Base-by-base conservation (phyloP, 2,797 vertebrate species). In the Sardinella longiceps region DNA sequence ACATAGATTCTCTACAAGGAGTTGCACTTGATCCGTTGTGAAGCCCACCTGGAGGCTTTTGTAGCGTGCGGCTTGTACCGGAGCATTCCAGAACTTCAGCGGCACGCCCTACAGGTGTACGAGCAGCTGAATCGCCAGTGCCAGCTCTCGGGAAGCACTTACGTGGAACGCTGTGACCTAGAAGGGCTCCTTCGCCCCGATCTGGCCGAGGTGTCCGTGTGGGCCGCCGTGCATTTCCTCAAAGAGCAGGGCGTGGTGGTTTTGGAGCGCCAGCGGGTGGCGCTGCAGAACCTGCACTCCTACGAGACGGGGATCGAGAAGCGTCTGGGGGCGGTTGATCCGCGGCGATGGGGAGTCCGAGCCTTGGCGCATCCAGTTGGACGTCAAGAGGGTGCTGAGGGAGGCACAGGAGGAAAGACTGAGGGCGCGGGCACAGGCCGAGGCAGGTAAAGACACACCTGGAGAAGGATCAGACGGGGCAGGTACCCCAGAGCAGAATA, bases 71-170 rank as follows among this genome's bases (percentile, higher is more conserved):
- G 81, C 0, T 94, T 97, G 45, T 90, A 95, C 37, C 0, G 1
- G 81, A 84, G 90, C 46, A 95, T 97, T 88, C 91, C 92, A 0
- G 11, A 82, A 0, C 81, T 94, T 84, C 93, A 97, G 87, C 94
- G 88, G 84, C 92, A 96, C 43, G 94, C 94, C 0, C 86, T 97
- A 82, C 84, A 91, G 30, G 84, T 96, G 0, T 97, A 97, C 14
- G 87, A 92, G 9, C 81, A 87, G 0, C 89, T 97, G 58, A 96
- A 96, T 90, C 82, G 74, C 18, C 80, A 28, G 1, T 96, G 96
- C 82, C 87, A 91, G 87, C 58, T 91, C 2, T 87, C 88, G 1
- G 96, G 97, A n/a, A 95, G 96, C 89, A 97, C 96, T 0, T 96
- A 93, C 0, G 89, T 95, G 43, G 87, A 94, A 20, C 90, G 88